phyloP scores from a whole-genome alignment of 2,113 vertebrate species.

The Neopipo cinnamomea region DNA sequence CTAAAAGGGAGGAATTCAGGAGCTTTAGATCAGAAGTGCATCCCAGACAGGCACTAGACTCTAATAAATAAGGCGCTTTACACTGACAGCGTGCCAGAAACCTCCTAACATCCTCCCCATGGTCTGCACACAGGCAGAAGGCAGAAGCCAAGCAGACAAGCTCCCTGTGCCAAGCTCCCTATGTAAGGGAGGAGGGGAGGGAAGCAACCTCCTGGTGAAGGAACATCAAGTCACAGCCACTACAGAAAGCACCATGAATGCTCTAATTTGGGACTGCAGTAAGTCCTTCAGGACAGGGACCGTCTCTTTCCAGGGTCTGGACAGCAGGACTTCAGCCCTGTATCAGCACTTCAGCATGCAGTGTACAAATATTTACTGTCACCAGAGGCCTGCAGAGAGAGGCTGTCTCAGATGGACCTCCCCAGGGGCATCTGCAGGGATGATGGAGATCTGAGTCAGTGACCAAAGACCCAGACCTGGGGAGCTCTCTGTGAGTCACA shows the following conservation, averaged over 20 bases:
- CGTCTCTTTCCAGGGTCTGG: not conserved
- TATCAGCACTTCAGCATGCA: not conserved
- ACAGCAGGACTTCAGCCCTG: not conserved
- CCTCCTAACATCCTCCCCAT: conserved; percentile 15
- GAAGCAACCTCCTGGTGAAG: not conserved
- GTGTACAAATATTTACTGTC: not conserved
- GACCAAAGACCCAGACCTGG: not conserved
- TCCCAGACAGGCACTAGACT: not conserved
- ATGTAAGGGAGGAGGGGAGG: not conserved
- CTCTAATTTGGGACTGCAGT: not conserved
- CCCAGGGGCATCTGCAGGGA: not conserved
- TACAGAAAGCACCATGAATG: not conserved
- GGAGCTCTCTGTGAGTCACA: not conserved
- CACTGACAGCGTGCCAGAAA: conserved; percentile 22
- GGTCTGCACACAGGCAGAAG: not conserved
- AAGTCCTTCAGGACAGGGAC: not conserved
- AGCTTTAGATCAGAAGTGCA: conserved; percentile 3
- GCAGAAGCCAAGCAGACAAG: conserved; percentile 30
- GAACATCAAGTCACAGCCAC: not conserved
- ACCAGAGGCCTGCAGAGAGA: not conserved
- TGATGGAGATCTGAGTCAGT: not conserved
- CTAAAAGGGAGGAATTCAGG: conserved; percentile 32
- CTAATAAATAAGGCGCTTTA: conserved; percentile 42
- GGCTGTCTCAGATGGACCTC: not conserved
- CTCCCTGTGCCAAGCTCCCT: not conserved